Conservation (phyloP, 2,888 invertebrate genomes). For the Argyresthia albistria region DNA sequence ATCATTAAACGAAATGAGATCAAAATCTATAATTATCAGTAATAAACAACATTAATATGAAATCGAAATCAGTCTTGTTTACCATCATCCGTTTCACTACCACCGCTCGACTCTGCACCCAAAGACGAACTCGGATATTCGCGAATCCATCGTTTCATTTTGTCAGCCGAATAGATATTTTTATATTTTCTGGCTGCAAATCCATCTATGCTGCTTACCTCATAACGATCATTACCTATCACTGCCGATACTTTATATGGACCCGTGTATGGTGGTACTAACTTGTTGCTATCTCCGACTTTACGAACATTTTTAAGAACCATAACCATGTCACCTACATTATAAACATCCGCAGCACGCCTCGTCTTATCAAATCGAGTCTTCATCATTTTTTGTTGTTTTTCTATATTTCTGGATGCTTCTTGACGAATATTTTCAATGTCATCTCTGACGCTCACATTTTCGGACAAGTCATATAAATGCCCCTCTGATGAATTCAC, state of each 20-base stretch:
- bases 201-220: slow-evolving; percentile 12
- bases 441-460: background rate
- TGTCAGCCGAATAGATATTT: background rate
- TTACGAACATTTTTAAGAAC: slow-evolving; percentile 6
- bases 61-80: too few relatives aligned
- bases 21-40: too few relatives aligned
- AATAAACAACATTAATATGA: too few relatives aligned
- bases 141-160: slow-evolving; percentile 1
- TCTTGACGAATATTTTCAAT: background rate
- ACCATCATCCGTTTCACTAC: too few relatives aligned
- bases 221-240: slow-evolving; percentile 11
- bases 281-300: slow-evolving; percentile 9
- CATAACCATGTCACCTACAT: slow-evolving; percentile 5
- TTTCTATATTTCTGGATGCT: background rate
- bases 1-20: too few relatives aligned
- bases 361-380: slow-evolving; percentile 1
- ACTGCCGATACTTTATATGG: slow-evolving; percentile 9
- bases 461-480: background rate
- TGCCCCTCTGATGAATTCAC: background rate
- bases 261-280: slow-evolving; percentile 9
- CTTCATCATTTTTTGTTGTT: slow-evolving; percentile 1
- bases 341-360: background rate
- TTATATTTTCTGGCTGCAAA: background rate
- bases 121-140: too few relatives aligned
- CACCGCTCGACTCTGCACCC: too few relatives aligned